Evolutionary conservation across 2,797 vertebrate species (phyloP), one percentile per base, ranked within the genome.

Genomic region (Pangasius mekongensis): DNA sequence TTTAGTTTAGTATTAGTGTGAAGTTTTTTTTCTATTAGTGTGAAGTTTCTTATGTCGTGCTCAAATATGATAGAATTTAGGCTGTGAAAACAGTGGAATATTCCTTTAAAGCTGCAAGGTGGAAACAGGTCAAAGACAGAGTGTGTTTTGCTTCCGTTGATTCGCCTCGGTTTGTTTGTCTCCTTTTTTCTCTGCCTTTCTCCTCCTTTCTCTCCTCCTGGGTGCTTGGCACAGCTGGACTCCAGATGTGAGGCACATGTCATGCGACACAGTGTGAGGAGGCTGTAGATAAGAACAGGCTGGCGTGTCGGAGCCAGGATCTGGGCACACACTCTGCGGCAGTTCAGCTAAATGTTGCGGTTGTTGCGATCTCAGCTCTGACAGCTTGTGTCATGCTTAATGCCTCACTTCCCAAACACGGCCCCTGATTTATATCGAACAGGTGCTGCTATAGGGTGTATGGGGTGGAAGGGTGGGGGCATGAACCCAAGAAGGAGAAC

Each of bases 401-500:
- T 96, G 95, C 95, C 95, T 96, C 94, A 95, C 96, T 97, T 96
- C 95, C 96, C 96, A 95, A 95, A 95, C 94, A 94, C 94, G 94
- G 96, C 94, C 94, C 93, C 93, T 96, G 96, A 97, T 97, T 97
- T 96, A 97, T 97, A 95, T 96, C 94, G 94, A 94, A 94, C 96
- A 97, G 96, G 96, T 97, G 96, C 93, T 93, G 93, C 88, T 14
- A 39, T 56, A 62, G 77, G 24, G 93, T 49, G 84, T 64, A 18
- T 33, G 43, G 73, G 2, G 27, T 52, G 85, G 49, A 62, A 47
- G 69, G 3, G 71, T 5, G 84, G 8, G 67, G 36, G 33, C 36
- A 1, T 27, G 22, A 47, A 47, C 20, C 3, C 39, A 91, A 91
- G 91, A 91, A 91, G 73, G 47, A 87, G 47, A 84, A 84, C 71